Conservation (phyloP, 1,140 invertebrate genomes). For the Eumaeus atala region DNA sequence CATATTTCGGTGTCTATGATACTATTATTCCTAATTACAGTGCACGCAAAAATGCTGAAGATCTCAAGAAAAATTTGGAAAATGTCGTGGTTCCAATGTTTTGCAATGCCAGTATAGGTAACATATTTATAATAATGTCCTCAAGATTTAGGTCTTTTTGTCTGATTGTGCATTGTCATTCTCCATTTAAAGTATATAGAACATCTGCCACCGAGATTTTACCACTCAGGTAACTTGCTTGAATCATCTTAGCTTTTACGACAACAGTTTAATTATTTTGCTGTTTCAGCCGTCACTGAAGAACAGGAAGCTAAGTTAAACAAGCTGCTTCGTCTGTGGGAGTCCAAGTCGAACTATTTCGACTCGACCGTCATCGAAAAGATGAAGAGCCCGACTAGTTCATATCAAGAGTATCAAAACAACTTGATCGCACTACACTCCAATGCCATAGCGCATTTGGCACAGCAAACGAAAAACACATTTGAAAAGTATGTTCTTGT, state of each 20-base stretch:
- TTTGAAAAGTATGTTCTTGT: constrained; percentile 79
- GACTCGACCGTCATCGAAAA: constrained; percentile 88
- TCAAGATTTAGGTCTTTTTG: constrained; percentile 64
- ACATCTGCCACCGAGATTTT: constrained; percentile 57
- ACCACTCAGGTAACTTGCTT: constrained; percentile 68
- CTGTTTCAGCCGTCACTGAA: constrained; percentile 82
- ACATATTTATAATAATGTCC: constrained; percentile 74
- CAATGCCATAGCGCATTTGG: constrained; percentile 83
- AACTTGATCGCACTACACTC: constrained; percentile 86
- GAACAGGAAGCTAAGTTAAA: constrained; percentile 93
- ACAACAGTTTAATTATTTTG: constrained; percentile 56
- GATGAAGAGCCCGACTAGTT: constrained; percentile 84
- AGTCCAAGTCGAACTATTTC: constrained; percentile 96
- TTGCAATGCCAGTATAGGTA: constrained; percentile 88
- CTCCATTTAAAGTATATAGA: constrained; percentile 52
- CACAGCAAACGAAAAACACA: constrained; percentile 82
- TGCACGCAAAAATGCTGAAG: constrained; percentile 94
- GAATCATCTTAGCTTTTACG: constrained; percentile 39
- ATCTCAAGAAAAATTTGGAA: constrained; percentile 93
- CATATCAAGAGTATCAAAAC: constrained; percentile 89
- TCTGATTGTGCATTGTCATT: constrained; percentile 61
- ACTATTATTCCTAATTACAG: constrained; percentile 79
- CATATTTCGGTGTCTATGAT: constrained; percentile 67
- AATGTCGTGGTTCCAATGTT: constrained; percentile 97
- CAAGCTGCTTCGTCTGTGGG: constrained; percentile 95